Percentiles rank a stretch among this genome's conserved stretches.
Evolutionary conservation across 2,113 vertebrate species (phyloP).

Genomic region (Dicaeum eximium): DNA sequence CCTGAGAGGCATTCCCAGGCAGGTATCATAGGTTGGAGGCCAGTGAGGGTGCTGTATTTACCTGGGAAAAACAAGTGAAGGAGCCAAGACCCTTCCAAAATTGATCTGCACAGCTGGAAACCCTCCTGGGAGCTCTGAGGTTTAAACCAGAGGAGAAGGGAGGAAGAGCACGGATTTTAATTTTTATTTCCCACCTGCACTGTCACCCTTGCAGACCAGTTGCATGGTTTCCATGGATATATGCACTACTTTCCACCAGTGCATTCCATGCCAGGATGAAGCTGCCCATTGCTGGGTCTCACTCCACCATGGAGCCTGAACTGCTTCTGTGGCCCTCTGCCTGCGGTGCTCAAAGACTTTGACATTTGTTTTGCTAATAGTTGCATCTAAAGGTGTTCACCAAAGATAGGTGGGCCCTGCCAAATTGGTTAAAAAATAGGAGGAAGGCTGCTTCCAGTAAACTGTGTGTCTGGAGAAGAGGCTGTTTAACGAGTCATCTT

Average conservation of each 20-base stretch:
- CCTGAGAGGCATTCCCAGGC: background rate
- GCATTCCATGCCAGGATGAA: fast-evolving
- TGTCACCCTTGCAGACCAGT: background rate
- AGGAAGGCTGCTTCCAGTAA: background rate
- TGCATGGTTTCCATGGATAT: fast-evolving
- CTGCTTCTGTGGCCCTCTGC: fast-evolving
- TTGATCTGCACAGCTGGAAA: background rate
- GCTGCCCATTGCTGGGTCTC: background rate
- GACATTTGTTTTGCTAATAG: background rate
- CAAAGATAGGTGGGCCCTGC: background rate
- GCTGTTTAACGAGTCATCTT: constrained; percentile 16
- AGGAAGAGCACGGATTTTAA: background rate
- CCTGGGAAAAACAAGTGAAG: background rate
- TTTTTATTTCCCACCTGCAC: background rate
- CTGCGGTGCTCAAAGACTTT: background rate
- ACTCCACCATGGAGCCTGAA: background rate
- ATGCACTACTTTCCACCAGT: background rate
- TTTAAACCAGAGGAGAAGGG: background rate
- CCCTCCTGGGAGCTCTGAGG: background rate
- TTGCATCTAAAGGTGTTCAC: background rate
- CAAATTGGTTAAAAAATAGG: background rate
- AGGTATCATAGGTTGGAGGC: background rate
- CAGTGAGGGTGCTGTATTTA: background rate
- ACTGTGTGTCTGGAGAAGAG: background rate
- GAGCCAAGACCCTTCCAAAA: background rate